Evolutionary conservation across 1,140 invertebrate genomes (phyloP), one percentile per base, ranked within the genome.

Genomic region (Dendroctonus valens): DNA sequence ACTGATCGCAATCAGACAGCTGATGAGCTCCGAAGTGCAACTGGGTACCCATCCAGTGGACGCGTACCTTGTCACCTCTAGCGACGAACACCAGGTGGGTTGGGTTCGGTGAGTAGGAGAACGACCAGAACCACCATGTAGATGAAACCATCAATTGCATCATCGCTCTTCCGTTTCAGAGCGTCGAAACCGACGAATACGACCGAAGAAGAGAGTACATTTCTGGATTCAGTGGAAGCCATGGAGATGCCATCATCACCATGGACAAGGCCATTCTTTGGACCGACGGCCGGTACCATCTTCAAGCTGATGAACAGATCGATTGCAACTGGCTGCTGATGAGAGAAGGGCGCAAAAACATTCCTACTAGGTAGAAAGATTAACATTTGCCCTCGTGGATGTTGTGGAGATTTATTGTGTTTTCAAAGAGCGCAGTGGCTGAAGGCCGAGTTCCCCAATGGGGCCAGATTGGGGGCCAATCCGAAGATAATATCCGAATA

Each of bases 271-370:
- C 94, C 0, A 87, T 90, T 2, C 73, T 98, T 14, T 98, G 95
- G 96, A 93, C 94, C 2, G 91, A 97, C 76, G 87, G 91, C 2
- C 83, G 93, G 40, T 97, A 97, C 79, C 87, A 89, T 71, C 77
- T 89, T 26, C 88, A 89, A 72, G 92, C 92, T 0, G 86, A 91
- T 52, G 80, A 87, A 14, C 83, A 91, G 73, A 78, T 95, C 3
- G 85, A 91, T 69, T 91, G 90, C 71, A 85, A 91, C 65, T 95
- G 92, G 92, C 83, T 83, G 26, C 82, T 97, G 0, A 90, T 93
- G 83, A 87, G 89, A 76, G 79, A 82, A 44, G 88, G 87, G 69
- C 80, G 84, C 55, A 75, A 76, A 11, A 79, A 79, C 59, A 84
- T 86, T 40, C 84, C 85, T 3, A 82, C 79, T 0, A 78, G 88